A percentile compares a stretch with the other conserved stretches of the same genome.
These are phyloP conservation scores for Orthonyx spaldingii DNA, from an alignment of 2,113 vertebrate species.

Conservation along the genomic window DNA sequence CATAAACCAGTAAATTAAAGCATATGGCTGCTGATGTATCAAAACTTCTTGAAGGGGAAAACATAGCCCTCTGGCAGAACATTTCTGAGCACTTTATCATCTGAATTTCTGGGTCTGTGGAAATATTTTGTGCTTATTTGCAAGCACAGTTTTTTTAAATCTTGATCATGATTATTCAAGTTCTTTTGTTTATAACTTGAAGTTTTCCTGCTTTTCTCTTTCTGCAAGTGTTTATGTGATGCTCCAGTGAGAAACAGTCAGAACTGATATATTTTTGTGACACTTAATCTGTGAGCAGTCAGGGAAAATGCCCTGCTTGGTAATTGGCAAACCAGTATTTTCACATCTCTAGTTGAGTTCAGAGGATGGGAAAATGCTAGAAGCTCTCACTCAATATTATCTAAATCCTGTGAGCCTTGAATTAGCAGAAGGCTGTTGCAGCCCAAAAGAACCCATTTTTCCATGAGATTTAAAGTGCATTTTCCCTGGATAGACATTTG, in stretches of 20 bases:
- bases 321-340: not conserved
- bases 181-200: not conserved
- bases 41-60: not conserved
- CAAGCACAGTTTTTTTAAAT: not conserved
- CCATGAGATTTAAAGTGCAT: not conserved
- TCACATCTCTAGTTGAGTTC: not conserved
- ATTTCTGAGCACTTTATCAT: not conserved
- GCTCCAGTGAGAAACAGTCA: not conserved
- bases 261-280: not conserved
- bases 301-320: not conserved
- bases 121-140: not conserved
- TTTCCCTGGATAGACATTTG: not conserved
- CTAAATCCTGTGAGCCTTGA: not conserved
- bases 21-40: not conserved
- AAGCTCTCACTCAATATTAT: not conserved
- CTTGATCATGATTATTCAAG: not conserved
- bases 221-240: not conserved
- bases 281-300: not conserved
- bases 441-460: accelerated
- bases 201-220: not conserved
- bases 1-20: not conserved
- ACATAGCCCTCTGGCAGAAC: not conserved
- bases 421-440: not conserved
- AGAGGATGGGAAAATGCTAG: not conserved
- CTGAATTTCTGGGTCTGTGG: not conserved